Base-by-base conservation (phyloP, 1,140 invertebrate genomes). In the Agrypnia vestita region DNA sequence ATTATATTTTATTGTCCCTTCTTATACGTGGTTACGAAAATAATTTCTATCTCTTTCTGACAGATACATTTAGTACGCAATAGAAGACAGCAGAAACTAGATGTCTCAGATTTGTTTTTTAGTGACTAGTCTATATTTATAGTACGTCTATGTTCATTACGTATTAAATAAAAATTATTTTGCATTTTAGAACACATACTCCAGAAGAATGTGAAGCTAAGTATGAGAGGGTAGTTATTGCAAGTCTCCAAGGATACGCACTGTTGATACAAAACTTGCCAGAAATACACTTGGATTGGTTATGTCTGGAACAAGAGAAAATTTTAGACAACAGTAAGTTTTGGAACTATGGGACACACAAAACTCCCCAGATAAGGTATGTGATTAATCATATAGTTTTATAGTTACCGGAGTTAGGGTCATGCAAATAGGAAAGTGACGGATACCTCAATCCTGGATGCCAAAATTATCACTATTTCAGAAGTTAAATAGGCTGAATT, bases 161-260 rank as follows among this genome's bases (percentile, higher is more conserved):
- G n/a, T 53, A 53, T 53, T 53, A 53, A 75, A 81, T 80, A 76
- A 51, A 81, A 49, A 47, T 61, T 78, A 82, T 47, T 83, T 76
- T 77, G 55, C 49, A 43, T 83, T 82, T 83, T 73, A 84, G 75
- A 79, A 67, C 81, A 49, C 81, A 85, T 15, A 89, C 91, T 11
- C 82, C 88, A 10, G 95, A 96, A 85, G 95, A 96, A 85, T 91
- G 93, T 84, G 93, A 95, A 85, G 89, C 91, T 12, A 95, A 93
- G 86, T 94, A 94, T 86, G 90, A 93, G 80, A 90, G 94, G 81
- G 86, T 95, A 17, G 82, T 96, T 53, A 89, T 92, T 35, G 91
- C 92, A 19, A 94, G 92, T 84, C 87, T 96, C 8, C 91, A 93
- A 84, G 93, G 91, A 3, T 91, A 95, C 75, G 89, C 90, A 0